Evolutionary conservation across 2,113 vertebrate species (phyloP).

Genomic region (Proteles cristata): DNA sequence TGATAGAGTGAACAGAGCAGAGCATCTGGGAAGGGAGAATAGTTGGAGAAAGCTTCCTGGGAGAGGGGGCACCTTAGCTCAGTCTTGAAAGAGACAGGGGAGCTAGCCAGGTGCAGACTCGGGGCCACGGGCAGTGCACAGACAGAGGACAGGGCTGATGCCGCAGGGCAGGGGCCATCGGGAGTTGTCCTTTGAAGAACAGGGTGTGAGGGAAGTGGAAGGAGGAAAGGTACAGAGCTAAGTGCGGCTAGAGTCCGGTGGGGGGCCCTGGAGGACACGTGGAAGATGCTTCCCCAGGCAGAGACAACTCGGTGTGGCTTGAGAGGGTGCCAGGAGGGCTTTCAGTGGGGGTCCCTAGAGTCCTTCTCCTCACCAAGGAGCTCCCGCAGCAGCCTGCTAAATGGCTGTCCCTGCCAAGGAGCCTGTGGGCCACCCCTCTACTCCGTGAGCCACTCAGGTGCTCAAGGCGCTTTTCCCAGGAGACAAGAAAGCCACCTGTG

Average conservation of each 20-base stretch:
- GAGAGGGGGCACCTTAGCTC: background rate
- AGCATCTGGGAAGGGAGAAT: background rate
- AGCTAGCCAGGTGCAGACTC: background rate
- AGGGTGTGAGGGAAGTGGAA: background rate
- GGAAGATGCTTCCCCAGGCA: background rate
- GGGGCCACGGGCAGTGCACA: background rate
- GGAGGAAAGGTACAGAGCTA: background rate
- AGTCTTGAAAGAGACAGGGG: background rate
- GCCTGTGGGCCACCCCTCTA: no score
- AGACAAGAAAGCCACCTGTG: background rate
- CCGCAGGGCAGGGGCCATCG: fast-evolving
- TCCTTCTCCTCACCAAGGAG: background rate
- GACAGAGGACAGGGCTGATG: background rate
- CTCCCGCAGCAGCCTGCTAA: background rate
- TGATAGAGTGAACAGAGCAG: background rate
- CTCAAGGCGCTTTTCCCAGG: background rate
- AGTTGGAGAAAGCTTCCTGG: background rate
- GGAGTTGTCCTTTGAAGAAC: background rate
- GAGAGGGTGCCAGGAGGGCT: background rate
- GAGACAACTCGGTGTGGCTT: background rate
- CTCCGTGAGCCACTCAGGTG: background rate
- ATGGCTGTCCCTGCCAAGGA: background rate
- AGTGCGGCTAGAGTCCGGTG: no score
- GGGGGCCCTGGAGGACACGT: background rate
- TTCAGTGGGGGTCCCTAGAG: background rate